Evolutionary conservation across 2,797 vertebrate genomes (phyloP).

Genomic region (Enoplosus armatus): DNA sequence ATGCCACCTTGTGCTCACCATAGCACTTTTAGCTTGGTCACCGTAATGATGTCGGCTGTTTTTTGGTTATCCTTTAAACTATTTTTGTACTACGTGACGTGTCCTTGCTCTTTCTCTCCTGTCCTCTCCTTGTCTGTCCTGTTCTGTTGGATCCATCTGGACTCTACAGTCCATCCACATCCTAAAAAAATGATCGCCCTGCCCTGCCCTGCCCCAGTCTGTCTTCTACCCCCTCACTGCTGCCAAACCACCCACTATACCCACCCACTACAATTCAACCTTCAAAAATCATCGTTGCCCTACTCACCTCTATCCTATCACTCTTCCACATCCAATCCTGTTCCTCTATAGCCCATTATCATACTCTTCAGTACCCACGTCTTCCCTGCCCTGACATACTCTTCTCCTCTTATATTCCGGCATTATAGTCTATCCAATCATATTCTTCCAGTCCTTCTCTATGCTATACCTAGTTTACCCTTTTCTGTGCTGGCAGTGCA

Average conservation of each 20-base stretch:
- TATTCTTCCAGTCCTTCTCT: neutral
- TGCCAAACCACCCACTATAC: too few relatives aligned
- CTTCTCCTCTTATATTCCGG: neutral
- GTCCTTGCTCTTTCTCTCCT: neutral
- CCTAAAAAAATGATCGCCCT: slow-evolving; percentile 1
- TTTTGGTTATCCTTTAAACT: slow-evolving; percentile 2
- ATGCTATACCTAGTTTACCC: neutral
- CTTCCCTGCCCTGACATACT: neutral
- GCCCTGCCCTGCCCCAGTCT: neutral
- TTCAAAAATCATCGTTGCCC: neutral
- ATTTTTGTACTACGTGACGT: slow-evolving; percentile 1
- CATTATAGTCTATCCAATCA: neutral
- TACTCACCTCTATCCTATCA: neutral
- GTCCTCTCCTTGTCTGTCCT: slow-evolving; percentile 7
- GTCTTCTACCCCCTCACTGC: neutral
- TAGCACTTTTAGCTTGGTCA: neutral
- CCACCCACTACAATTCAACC: too few relatives aligned
- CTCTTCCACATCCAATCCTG: neutral
- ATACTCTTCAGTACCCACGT: neutral
- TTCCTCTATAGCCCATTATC: neutral
- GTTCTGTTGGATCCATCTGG: slow-evolving; percentile 24
- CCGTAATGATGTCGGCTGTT: neutral
- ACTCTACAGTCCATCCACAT: slow-evolving; percentile 6
- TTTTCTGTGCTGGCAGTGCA: neutral
- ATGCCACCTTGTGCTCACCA: neutral